phyloP scores from a whole-genome alignment of 1,140 invertebrate species.

The Ylistrum balloti region DNA sequence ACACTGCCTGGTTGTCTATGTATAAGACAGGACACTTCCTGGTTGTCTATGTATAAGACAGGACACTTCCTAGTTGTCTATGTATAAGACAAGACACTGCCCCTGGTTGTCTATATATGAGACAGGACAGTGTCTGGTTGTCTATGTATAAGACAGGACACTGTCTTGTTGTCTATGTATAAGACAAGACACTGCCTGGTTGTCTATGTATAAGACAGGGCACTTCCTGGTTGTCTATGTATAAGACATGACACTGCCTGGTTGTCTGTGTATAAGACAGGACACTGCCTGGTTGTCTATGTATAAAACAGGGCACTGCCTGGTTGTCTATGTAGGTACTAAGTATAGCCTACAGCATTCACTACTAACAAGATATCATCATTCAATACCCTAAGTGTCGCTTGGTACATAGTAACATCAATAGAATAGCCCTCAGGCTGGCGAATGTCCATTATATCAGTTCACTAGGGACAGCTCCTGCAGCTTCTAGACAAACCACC shows the following conservation, averaged over 20 bases:
- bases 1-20: background rate
- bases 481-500: background rate
- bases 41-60: background rate
- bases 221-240: too few relatives aligned
- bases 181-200: too few relatives aligned
- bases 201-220: too few relatives aligned
- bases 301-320: too few relatives aligned
- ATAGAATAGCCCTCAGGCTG: background rate
- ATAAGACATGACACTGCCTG: too few relatives aligned
- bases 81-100: background rate
- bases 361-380: background rate
- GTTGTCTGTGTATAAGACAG: too few relatives aligned
- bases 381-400: background rate
- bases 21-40: background rate
- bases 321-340: too few relatives aligned
- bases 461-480: background rate
- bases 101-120: background rate
- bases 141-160: too few relatives aligned
- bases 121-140: too few relatives aligned
- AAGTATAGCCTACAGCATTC: background rate
- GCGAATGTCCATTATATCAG: background rate
- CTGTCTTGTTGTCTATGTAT: too few relatives aligned
- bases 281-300: too few relatives aligned
- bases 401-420: background rate
- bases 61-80: background rate